Evolutionary conservation across 1,140 invertebrate species (phyloP).

Genomic region (Polypedilum pembai): DNA sequence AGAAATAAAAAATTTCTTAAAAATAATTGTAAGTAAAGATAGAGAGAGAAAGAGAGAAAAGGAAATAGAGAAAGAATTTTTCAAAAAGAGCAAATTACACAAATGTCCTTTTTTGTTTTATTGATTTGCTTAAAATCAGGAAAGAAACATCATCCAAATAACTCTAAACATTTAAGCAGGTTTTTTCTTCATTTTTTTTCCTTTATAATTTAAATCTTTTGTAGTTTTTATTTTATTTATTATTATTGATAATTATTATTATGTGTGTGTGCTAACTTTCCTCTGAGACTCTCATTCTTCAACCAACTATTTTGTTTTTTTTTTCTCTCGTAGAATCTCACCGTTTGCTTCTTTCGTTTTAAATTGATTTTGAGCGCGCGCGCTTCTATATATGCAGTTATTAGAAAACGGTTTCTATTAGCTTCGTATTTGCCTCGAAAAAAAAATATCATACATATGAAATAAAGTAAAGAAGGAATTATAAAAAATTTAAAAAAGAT

Average conservation of each 20-base stretch:
- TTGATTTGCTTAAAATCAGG: slow-evolving; percentile 6
- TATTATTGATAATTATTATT: slow-evolving; percentile 5
- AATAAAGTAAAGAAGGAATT: not conserved
- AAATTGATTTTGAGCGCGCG: not conserved
- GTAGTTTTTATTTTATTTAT: not conserved
- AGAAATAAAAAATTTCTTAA: not conserved
- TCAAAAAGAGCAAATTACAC: slow-evolving; percentile 5
- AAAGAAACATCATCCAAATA: not conserved
- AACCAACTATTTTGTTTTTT: not conserved
- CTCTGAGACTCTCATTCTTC: not conserved
- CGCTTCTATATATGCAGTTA: slow-evolving; percentile 1
- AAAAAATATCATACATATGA: not conserved
- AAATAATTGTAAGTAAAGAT: not conserved
- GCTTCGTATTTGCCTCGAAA: slow-evolving; percentile 1
- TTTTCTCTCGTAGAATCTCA: not conserved
- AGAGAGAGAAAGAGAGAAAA: not conserved
- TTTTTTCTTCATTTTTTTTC: not conserved
- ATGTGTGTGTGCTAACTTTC: slow-evolving; percentile 1
- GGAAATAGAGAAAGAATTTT: not conserved
- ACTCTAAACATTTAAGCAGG: slow-evolving; percentile 17
- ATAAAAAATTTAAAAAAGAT: not conserved
- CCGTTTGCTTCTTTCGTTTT: not conserved
- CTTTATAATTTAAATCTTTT: slow-evolving; percentile 2
- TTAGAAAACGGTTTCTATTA: not conserved
- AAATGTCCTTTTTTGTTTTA: slow-evolving; percentile 3